Base-by-base conservation (phyloP, 2,888 invertebrate genomes). In the Acronicta psi region DNA sequence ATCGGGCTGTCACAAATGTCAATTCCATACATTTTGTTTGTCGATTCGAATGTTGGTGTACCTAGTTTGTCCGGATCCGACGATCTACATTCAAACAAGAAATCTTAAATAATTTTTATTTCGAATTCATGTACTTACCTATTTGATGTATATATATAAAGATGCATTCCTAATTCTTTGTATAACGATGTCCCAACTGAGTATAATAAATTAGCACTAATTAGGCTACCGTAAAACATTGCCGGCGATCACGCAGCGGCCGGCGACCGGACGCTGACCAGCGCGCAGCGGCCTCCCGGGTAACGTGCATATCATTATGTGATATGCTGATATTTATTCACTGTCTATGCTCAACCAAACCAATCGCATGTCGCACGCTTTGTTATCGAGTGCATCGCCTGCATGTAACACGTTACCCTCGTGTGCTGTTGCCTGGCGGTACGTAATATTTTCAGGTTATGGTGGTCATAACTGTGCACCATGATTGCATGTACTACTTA, bases 141-240 rank as follows among this genome's bases (percentile, higher is more conserved):
- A 25, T 25, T 25, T 25, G 5, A 2, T 20, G n/a, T n/a, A n/a
- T n/a, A 9, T 29, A 34, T 34, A n/a, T 34, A 34, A 34, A 25
- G 13, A 31, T 31, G 34, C 2, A 38, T 56, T 45, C 56, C 69
- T 74, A 73, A 70, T 71, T 70, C 71, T 64, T 59, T 66, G 56
- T 55, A 65, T 61, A 79, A 75, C 67, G 66, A 65, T 55, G 41
- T 51, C 52, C 50, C 45, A 64, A 40, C 25, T 38, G 37, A 51
- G 58, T 59, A 51, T 65, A 66, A 79, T 82, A 80, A 80, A 80
- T 82, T 72, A 78, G 69, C 67, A 61, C 69, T 81, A 82, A 82
- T 82, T 80, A 81, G 70, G 60, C 42, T 56, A 43, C 59, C 45
- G 60, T 70, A 63, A 67, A 50, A 50, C 58, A 67, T 59, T 18